Evolutionary conservation across 1,140 invertebrate genomes (phyloP), one percentile per base, ranked within the genome.

Genomic region (Leptinotarsa texana): DNA sequence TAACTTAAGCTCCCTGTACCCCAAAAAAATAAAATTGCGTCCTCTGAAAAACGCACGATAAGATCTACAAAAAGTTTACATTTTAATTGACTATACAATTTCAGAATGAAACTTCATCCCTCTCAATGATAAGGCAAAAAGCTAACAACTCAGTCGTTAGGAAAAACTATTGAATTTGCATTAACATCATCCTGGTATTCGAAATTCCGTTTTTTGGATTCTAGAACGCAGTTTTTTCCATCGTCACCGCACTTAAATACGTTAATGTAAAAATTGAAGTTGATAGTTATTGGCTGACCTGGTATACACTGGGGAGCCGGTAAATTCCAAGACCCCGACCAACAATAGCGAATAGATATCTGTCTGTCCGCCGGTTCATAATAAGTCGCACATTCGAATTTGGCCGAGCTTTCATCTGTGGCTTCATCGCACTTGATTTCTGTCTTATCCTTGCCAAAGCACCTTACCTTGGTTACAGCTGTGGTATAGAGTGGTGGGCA

Each of bases 311-410:
- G 51, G 1, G 75, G 76, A 3, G 61, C 27, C 13, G 27, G 51
- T 15, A 70, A 48, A 66, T 77, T 71, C 80, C 80, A 81, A 1
- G 18, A 48, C 21, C 80, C 80, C 13, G 15, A 27, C 49, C 74
- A 78, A 21, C 57, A 70, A 18, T 51, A 65, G 8, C 73, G 48
- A 17, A 13, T 57, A 1, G 63, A 4, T 47, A 18, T 17, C 4
- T 13, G 24, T 22, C 47, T 65, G 21, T 73, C 72, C 13, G 70
- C 51, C 13, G 75, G 57, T 74, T 80, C 76, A 70, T 79, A 79
- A 47, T 73, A 80, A 13, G 69, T 70, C n/a, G 74, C 70, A 66
- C 80, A 82, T 47, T 73, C 74, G 62, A 75, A 80, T 13, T 65
- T 78, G 1, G 78, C 72, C 3, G 18, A 61, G 15, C 79, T 77